Base-by-base conservation (phyloP, 2,888 invertebrate species). In the Cordilura impudica region DNA sequence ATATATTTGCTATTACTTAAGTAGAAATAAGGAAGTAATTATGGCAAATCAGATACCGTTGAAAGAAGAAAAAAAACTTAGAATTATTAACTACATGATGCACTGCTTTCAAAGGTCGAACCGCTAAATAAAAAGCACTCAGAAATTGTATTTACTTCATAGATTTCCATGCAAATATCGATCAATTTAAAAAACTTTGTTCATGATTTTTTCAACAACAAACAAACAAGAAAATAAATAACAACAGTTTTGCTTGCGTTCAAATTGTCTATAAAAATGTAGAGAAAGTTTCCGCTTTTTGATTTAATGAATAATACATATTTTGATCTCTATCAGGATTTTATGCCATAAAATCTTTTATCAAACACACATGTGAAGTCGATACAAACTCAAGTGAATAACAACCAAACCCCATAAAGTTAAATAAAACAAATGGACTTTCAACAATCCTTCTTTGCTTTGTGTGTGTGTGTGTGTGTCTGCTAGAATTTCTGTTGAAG, bases 371-470 rank as follows among this genome's bases (percentile, higher is more conserved):
- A 16, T 23, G 7, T 16, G n/a, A 39, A 39, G 35, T 39, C n/a
- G 12, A 35, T 35, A 35, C 12, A 35, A 2, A 29, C 29, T 8
- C 7, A 6, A 29, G 8, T 29, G 3, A 29, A 31, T 12, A 31
- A 12, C n/a, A 1, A 39, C 35, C 35, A 39, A 39, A 39, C 35
- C n/a, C 35, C 12, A 39, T 39, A 43, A 75, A 56, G 21, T 56
- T 61, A 31, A 43, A 63, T 54, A 26, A 6, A 56, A 26, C 4
- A 49, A 35, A 63, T 39, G 3, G 63, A 63, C 39, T 69, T 47
- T 63, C 35, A 67, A 49, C 73, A 66, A 73, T 23, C 53, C 60
- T 51, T 66, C 45, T 14, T 58, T 61, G 10, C 4, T 39, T 63
- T 54, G 21, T 49, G 19, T 19, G 19, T 21, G 12, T 8, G 14